Evolutionary conservation across 35 echinoderm and acorn worm species (phyloP), one percentile per base, ranked within the genome.

Genomic region (Stichopus chloronotus): DNA sequence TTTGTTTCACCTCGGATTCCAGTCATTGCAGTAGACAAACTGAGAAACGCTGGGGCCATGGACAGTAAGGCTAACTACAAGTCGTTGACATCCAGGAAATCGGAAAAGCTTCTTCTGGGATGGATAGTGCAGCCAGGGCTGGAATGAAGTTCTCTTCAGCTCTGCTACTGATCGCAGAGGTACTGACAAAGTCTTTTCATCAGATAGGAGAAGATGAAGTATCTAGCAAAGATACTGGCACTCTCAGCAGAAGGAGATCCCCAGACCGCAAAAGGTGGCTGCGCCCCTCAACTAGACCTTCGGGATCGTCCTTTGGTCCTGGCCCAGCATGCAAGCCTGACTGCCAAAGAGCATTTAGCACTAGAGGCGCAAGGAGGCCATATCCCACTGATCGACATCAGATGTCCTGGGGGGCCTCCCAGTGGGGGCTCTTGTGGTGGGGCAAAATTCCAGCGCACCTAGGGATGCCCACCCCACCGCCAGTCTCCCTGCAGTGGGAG

Each of bases 391-490:
- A 68, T 68, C 63, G 63, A 17, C 63, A 68, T 68, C 63, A 68
- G 17, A 8, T 68, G 63, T 68, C 63, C 63, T 9, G 63, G 63
- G 63, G 63, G 63, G n/a, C n/a, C 63, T 9, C 63, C 63, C 8
- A 8, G 63, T 68, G 63, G 63, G 8, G 63, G 63, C 63, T 68
- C 63, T 68, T 68, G 63, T 68, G 63, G 63, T 68, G 63, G 63
- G 8, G 63, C 63, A 8, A 68, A 68, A 68, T 68, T 68, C 19
- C 76, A 78, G 76, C 76, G 76, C 76, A 0, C 12, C 76, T 78
- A 78, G 76, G 76, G 76, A 25, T 78, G 12, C 76, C 76, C 76
- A 78, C 76, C 76, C 76, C 76, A 78, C 76, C 76, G 76, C 21
- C 76, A 78, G 76, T 78, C 76, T 78, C 76, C 76, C 76, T 78